These are phyloP conservation scores for Phaethon lepturus DNA, from an alignment of 2,113 vertebrate species.

Conservation along the genomic window DNA sequence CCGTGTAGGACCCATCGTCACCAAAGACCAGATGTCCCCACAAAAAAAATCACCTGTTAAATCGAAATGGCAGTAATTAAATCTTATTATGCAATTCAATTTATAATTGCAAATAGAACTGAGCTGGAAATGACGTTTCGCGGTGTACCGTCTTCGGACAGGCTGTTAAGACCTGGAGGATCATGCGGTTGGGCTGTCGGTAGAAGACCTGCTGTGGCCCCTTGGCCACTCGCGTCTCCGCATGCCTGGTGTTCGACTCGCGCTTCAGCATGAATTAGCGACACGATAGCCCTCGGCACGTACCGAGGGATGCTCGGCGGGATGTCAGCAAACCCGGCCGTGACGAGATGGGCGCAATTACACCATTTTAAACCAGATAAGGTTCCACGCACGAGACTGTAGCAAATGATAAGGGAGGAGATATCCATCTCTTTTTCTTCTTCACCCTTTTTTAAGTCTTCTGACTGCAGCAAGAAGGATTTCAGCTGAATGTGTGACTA, in stretches of 20 bases:
- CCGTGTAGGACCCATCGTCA: neutral
- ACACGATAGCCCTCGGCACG: too few relatives aligned
- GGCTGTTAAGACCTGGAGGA: neutral
- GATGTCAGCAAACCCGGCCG: too few relatives aligned
- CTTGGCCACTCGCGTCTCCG: rapidly evolving
- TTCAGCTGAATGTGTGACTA: neutral
- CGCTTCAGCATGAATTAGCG: neutral
- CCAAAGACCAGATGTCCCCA: neutral
- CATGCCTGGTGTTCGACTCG: rapidly evolving
- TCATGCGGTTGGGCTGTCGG: neutral
- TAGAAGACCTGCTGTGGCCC: neutral
- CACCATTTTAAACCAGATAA: neutral
- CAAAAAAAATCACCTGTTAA: neutral
- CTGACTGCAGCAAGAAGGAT: neutral
- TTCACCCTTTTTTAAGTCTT: neutral
- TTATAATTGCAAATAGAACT: neutral
- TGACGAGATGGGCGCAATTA: neutral
- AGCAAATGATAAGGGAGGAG: neutral
- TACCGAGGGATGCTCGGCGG: neutral
- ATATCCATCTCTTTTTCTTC: neutral
- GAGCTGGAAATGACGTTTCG: neutral
- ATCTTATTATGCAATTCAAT: neutral
- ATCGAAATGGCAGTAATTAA: neutral
- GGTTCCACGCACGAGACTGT: rapidly evolving
- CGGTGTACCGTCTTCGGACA: neutral